phyloP scores from a whole-genome alignment of 2,797 vertebrate species.

The Danio albolineatus region DNA sequence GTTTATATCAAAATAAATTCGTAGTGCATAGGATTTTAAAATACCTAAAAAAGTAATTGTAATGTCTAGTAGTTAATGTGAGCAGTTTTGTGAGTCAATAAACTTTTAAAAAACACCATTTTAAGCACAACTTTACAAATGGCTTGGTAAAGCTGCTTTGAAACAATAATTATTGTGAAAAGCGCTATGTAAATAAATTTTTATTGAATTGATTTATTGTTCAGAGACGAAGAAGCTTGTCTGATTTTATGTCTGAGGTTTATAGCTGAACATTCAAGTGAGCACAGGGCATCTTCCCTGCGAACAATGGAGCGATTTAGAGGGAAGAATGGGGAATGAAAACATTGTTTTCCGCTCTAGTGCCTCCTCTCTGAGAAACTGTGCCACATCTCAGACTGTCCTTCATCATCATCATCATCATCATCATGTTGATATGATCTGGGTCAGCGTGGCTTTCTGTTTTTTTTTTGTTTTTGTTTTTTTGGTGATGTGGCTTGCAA shows the following conservation, averaged over 20 bases:
- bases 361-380: background rate
- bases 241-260: background rate
- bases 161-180: no score
- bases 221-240: background rate
- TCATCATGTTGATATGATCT: conserved; percentile 8
- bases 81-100: no score
- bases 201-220: background rate
- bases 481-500: background rate
- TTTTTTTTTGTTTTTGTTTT: background rate
- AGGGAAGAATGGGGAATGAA: background rate
- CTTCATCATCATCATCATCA: conserved; percentile 8
- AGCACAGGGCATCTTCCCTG: background rate
- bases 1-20: background rate
- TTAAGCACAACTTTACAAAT: no score
- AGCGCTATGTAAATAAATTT: no score
- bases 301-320: conserved; percentile 31
- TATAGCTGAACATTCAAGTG: background rate
- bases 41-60: no score
- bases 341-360: conserved; percentile 35
- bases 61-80: no score
- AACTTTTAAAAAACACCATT: no score
- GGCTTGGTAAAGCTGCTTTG: no score
- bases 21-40: background rate
- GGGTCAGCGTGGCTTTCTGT: conserved; percentile 17
- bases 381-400: conserved; percentile 11